A percentile compares a stretch with the other conserved stretches of the same genome.
These are phyloP conservation scores for Oreochromis niloticus DNA, from an alignment of 2,113 vertebrate genomes.

Conservation along the genomic window DNA sequence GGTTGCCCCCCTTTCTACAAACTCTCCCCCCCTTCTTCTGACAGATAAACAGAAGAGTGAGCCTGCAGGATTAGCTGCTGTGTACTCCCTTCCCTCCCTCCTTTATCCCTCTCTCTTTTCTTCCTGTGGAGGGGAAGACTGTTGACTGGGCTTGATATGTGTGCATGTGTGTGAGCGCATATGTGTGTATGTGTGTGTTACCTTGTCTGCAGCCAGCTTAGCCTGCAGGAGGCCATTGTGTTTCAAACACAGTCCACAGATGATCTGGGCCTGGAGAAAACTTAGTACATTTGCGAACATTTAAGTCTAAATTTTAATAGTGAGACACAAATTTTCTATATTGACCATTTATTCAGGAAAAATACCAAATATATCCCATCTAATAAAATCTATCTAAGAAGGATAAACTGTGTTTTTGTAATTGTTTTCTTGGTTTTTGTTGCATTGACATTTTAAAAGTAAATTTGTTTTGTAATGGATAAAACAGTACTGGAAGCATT, in stretches of 20 bases:
- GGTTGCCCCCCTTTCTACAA: conserved; percentile 35
- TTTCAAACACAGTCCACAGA: conserved; percentile 41
- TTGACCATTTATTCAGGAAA: background rate
- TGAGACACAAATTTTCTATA: background rate
- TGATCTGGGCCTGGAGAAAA: conserved; percentile 39
- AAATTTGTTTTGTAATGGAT: background rate
- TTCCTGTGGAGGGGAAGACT: conserved; percentile 48
- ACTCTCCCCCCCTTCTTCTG: conserved; percentile 50
- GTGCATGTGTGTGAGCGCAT: conserved; percentile 18
- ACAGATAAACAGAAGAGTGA: conserved; percentile 64
- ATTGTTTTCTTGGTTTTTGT: background rate
- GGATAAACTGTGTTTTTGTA: background rate
- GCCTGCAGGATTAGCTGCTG: conserved; percentile 64
- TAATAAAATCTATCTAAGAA: background rate
- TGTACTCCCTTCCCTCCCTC: conserved; percentile 46
- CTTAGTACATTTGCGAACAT: conserved; percentile 47
- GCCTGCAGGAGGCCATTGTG: conserved; percentile 57
- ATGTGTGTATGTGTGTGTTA: conserved; percentile 35
- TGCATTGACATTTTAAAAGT: background rate
- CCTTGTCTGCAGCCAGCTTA: conserved; percentile 64
- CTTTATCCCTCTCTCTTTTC: conserved; percentile 59
- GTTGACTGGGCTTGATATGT: conserved; percentile 47
- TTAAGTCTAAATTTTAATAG: conserved; percentile 17
- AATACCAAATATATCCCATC: background rate
- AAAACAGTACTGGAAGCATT: background rate